These are phyloP conservation scores for Herpetotheres cachinnans DNA, from an alignment of 2,113 vertebrate species.

Conservation along the genomic window DNA sequence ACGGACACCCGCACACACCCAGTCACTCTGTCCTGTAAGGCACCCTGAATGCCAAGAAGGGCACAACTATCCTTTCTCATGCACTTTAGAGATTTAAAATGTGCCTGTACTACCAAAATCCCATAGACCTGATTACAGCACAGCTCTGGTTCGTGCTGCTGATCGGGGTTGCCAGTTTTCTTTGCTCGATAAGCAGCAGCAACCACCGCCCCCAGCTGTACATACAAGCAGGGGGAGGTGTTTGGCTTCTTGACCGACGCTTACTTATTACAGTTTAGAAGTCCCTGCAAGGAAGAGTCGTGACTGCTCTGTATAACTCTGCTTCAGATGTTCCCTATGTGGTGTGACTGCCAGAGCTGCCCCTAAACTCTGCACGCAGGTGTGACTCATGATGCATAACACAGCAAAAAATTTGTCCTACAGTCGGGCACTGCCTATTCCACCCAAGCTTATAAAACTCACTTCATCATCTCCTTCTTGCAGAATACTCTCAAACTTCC, in stretches of 20 bases:
- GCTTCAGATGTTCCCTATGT: not conserved
- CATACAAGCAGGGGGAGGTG: not conserved
- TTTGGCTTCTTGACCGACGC: not conserved
- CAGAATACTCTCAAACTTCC: not conserved
- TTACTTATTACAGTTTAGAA: not conserved
- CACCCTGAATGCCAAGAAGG: not conserved
- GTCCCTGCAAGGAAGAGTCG: not conserved
- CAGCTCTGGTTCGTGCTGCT: not conserved
- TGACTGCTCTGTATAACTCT: not conserved
- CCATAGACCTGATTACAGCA: not conserved
- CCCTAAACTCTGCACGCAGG: not conserved
- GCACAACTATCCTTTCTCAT: fast-evolving
- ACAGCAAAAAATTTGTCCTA: not conserved
- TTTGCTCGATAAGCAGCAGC: not conserved
- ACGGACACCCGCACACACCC: not conserved
- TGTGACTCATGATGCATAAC: not conserved
- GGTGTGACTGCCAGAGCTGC: not conserved
- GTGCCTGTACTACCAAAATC: not conserved
- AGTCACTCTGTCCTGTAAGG: not conserved
- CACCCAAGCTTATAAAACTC: not conserved
- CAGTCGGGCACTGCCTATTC: not conserved
- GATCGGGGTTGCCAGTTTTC: not conserved
- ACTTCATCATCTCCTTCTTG: not conserved
- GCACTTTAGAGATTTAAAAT: not conserved
- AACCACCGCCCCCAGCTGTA: not conserved